Evolutionary conservation across 2,888 invertebrate genomes (phyloP).

Genomic region (Hirtodrosophila confusa): DNA sequence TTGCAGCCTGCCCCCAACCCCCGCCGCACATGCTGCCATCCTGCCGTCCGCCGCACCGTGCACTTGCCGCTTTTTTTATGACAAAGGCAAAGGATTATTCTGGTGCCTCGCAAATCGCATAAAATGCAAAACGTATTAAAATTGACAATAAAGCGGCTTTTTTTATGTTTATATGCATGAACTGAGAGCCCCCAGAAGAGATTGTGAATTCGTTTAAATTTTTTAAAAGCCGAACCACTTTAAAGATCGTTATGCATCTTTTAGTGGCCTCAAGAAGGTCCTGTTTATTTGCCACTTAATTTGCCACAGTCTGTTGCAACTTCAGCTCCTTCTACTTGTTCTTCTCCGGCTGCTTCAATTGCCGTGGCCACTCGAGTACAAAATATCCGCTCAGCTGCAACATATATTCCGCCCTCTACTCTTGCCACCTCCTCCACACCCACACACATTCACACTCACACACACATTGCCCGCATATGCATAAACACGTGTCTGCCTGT

Average conservation of each 20-base stretch:
- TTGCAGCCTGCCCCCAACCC: conserved; percentile 1
- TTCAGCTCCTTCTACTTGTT: conserved; percentile 5
- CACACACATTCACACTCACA: not conserved
- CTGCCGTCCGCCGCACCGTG: conserved; percentile 25
- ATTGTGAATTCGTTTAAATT: conserved; percentile 48
- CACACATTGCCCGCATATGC: conserved; percentile 49
- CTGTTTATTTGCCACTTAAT: conserved; percentile 80
- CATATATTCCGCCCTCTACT: conserved; percentile 40
- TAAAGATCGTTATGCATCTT: conserved; percentile 74
- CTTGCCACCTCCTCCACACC: not conserved
- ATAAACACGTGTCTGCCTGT: conserved; percentile 64
- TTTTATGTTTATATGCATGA: conserved; percentile 65
- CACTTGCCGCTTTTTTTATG: conserved; percentile 54
- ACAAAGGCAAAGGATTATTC: conserved; percentile 76
- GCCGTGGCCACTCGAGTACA: conserved; percentile 65
- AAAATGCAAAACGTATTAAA: conserved; percentile 79
- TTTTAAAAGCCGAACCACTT: conserved; percentile 58
- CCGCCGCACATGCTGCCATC: not conserved
- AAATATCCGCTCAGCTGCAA: conserved; percentile 76
- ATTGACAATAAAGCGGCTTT: conserved; percentile 81
- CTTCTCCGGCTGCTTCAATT: conserved; percentile 42
- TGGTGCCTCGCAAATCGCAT: conserved; percentile 66
- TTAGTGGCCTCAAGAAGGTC: conserved; percentile 63
- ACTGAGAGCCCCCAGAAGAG: conserved; percentile 14
- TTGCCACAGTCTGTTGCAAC: conserved; percentile 72